These are phyloP conservation scores for Salvelinus namaycush DNA, from an alignment of 2,113 vertebrate species.

Conservation along the genomic window DNA sequence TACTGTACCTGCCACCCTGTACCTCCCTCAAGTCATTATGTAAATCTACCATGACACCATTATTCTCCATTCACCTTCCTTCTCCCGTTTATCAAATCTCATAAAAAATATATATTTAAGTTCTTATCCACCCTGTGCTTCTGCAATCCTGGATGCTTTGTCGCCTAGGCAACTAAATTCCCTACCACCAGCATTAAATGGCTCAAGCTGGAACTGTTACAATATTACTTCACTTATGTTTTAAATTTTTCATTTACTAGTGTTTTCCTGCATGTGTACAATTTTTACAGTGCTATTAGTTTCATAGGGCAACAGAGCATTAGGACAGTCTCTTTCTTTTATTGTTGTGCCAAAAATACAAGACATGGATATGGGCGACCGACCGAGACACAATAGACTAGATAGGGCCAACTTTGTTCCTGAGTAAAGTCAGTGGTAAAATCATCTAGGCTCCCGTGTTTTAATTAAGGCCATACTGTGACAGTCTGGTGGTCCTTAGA, in stretches of 20 bases:
- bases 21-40: conserved; percentile 42
- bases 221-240: conserved; percentile 66
- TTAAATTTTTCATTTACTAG: conserved; percentile 50
- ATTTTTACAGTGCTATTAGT: too few species aligned
- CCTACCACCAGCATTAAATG: conserved; percentile 63
- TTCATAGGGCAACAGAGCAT: too few species aligned
- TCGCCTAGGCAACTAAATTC: conserved; percentile 79
- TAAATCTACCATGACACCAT: conserved; percentile 49
- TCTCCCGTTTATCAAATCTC: conserved; percentile 69
- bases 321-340: too few species aligned
- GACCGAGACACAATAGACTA: too few species aligned
- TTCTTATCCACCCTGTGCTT: conserved; percentile 50
- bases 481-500: not conserved
- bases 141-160: conserved; percentile 68
- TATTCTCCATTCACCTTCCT: conserved; percentile 42
- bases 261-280: conserved; percentile 34
- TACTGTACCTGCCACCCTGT: not conserved
- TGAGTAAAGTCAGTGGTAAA: not conserved
- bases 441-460: not conserved
- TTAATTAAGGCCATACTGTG: conserved; percentile 42
- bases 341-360: too few species aligned
- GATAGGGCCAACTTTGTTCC: too few species aligned
- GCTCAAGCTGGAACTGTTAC: conserved; percentile 54
- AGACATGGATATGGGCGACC: too few species aligned
- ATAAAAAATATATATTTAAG: conserved; percentile 74